Evolutionary conservation across 2,113 vertebrate species (phyloP).

Genomic region (Tragelaphus strepsiceros): DNA sequence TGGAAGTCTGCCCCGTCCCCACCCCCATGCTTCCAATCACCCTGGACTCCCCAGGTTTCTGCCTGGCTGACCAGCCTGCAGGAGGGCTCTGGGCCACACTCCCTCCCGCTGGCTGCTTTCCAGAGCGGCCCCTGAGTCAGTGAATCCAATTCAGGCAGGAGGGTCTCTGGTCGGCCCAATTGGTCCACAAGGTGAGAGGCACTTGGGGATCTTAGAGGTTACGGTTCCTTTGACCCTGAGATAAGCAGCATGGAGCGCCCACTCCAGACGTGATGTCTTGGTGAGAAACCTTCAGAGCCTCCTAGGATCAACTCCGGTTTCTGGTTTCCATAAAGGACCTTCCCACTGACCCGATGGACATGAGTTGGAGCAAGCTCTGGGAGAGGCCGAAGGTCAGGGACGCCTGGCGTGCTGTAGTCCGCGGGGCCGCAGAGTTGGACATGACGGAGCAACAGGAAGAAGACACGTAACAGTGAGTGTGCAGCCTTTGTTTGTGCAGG

Average conservation of each 20-base stretch:
- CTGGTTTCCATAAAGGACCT: neutral
- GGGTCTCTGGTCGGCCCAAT: neutral
- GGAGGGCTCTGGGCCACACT: neutral
- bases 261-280: rapidly evolving
- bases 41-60: neutral
- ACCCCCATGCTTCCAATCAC: rapidly evolving
- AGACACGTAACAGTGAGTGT: rapidly evolving
- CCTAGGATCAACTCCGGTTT: neutral
- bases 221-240: rapidly evolving
- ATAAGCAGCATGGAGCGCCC: rapidly evolving
- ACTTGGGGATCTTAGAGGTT: rapidly evolving
- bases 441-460: neutral
- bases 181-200: neutral
- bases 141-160: rapidly evolving
- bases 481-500: rapidly evolving
- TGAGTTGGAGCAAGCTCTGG: neutral
- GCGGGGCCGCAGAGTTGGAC: rapidly evolving
- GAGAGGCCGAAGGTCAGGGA: neutral
- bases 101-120: neutral
- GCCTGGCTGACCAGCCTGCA: neutral
- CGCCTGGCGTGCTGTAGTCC: neutral
- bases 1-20: rapidly evolving
- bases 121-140: rapidly evolving
- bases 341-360: rapidly evolving
- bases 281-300: neutral